These are phyloP conservation scores for Passer montanus DNA, from an alignment of 2,113 vertebrate genomes.

Conservation along the genomic window DNA sequence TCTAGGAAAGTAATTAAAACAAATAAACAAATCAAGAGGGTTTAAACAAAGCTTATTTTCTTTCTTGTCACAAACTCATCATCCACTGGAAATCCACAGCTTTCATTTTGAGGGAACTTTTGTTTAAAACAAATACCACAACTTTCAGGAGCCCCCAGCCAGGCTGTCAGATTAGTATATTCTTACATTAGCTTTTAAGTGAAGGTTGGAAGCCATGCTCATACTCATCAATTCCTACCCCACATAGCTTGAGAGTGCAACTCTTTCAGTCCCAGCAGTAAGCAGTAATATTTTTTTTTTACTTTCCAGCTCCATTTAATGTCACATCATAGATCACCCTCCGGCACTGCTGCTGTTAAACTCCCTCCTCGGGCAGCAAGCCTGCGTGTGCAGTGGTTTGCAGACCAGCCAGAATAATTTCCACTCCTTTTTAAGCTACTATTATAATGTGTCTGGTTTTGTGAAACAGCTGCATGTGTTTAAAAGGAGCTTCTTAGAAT, in stretches of 20 bases:
- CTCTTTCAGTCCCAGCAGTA: background rate
- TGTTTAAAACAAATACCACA: background rate
- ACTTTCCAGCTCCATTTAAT: background rate
- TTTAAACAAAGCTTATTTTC: background rate
- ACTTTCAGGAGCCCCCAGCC: background rate
- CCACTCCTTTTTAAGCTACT: constrained; percentile 76
- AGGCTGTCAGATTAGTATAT: background rate
- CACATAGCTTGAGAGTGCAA: background rate
- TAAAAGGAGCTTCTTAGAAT: background rate
- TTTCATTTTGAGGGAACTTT: background rate
- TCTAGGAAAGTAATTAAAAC: background rate
- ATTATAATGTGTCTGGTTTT: constrained; percentile 30
- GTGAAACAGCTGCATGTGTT: background rate
- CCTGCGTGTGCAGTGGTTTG: background rate
- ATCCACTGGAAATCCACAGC: background rate
- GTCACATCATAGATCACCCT: constrained; percentile 6
- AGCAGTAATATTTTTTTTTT: background rate
- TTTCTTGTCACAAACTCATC: background rate
- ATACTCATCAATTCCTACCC: background rate
- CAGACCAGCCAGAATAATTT: constrained; percentile 55
- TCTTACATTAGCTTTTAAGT: background rate
- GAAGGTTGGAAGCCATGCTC: background rate
- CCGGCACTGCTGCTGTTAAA: background rate
- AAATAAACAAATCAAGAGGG: background rate
- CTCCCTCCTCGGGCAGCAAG: constrained; percentile 43